phyloP scores from a whole-genome alignment of 1,140 invertebrate species.

The Ceratina calcarata region DNA sequence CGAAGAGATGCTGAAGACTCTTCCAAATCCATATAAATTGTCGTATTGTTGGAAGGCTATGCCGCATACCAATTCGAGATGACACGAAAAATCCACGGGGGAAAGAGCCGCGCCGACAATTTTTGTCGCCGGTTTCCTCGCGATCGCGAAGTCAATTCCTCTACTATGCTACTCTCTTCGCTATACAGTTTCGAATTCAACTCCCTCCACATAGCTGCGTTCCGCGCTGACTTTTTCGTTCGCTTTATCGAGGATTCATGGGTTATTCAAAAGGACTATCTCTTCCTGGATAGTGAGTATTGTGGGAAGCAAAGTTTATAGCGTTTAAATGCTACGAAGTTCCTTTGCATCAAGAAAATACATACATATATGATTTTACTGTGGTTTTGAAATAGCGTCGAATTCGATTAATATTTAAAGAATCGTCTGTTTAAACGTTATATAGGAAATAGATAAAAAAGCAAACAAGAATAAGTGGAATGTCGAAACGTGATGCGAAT shows the following conservation, averaged over 20 bases:
- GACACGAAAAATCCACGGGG: constrained; percentile 66
- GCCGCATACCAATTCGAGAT: constrained; percentile 76
- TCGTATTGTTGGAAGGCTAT: constrained; percentile 76
- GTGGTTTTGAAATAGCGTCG: background rate
- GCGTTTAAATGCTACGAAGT: background rate
- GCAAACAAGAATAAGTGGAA: too few species aligned
- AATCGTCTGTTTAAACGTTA: too few species aligned
- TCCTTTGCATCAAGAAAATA: background rate
- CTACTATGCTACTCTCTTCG: background rate
- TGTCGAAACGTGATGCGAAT: background rate
- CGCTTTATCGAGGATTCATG: constrained; percentile 9
- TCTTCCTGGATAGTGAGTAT: background rate
- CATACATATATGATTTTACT: background rate
- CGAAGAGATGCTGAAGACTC: constrained; percentile 75
- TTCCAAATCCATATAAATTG: constrained; percentile 80
- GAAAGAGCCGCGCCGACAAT: constrained; percentile 48
- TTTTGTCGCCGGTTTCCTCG: constrained; percentile 6
- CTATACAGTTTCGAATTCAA: background rate
- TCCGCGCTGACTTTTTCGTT: background rate
- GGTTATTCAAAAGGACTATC: constrained; percentile 15
- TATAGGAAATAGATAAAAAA: background rate
- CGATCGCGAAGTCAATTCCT: constrained; percentile 1
- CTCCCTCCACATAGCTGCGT: background rate
- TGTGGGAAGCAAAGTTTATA: background rate
- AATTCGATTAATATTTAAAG: too few species aligned